Evolutionary conservation across 35 echinoderm and acorn worm species (phyloP), one percentile per base, ranked within the genome.

Genomic region (Chiridota heheva): DNA sequence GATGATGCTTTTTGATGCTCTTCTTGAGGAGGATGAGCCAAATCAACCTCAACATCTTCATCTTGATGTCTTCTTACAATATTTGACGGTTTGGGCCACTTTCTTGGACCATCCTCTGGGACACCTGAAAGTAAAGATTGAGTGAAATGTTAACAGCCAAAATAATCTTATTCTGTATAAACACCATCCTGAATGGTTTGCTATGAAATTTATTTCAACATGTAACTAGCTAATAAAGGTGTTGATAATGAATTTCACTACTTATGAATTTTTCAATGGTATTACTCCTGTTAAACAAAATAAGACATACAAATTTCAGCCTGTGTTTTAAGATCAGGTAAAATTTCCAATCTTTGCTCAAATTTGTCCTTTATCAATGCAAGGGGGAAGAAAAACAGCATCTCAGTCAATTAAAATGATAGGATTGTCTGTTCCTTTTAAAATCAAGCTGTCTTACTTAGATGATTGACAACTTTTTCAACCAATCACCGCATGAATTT

Each of bases 41-140:
- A 13, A 13, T 42, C 36, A 46, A 47, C 2, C n/a, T 66, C 63
- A 36, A 26, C 17, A 66, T 0, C 40, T 44, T 47, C n/a, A n/a
- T n/a, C n/a, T n/a, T n/a, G n/a, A n/a, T n/a, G n/a, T n/a, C n/a
- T n/a, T n/a, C n/a, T n/a, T n/a, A n/a, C n/a, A n/a, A n/a, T 41
- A 51, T 56, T 67, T 35, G 68, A 34, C 3, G 81, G 84, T 66
- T 87, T 84, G 17, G 82, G 68, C 83, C 75, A 86, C 45, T 81
- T 92, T 36, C 77, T 81, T 57, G 67, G 49, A 27, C 71, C 79
- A 80, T 87, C 67, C 63, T 86, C 90, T 66, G 83, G 84, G 46
- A 77, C 67, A 51, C 81, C 90, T 92, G 58, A 40, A 71, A 43
- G 16, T 5, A 34, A 20, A 44, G 63, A 81, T 30, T 35, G 40